A percentile compares a stretch with the other conserved stretches of the same genome.
Evolutionary conservation across 2,797 vertebrate species (phyloP).

Genomic region (Xiphophorus birchmanni): DNA sequence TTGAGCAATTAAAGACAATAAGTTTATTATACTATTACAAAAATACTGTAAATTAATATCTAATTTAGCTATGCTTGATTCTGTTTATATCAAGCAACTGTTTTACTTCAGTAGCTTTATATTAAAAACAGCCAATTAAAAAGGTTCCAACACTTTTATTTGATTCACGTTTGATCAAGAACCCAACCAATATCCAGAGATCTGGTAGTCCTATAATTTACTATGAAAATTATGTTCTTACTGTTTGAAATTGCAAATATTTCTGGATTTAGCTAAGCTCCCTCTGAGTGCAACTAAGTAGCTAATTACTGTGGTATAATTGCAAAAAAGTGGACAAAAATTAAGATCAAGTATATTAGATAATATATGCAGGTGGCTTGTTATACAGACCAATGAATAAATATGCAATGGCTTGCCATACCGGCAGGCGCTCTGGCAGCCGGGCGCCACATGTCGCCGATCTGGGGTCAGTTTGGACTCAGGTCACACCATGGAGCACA

Average conservation of each 20-base stretch:
- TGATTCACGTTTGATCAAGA: background rate
- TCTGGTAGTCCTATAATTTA: background rate
- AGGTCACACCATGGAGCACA: constrained; percentile 64
- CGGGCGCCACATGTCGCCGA: background rate
- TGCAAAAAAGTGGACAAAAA: background rate
- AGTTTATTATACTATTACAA: background rate
- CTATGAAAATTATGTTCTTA: background rate
- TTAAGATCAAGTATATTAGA: no score
- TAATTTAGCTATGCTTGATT: background rate
- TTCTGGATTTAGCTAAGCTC: background rate
- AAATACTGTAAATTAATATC: background rate
- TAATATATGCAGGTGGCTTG: background rate
- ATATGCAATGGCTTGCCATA: background rate
- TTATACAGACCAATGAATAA: background rate
- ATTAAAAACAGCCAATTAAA: background rate
- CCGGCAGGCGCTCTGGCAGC: background rate
- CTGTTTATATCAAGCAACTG: no score
- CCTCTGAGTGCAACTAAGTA: background rate
- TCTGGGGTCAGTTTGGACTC: constrained; percentile 13
- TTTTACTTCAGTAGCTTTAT: background rate
- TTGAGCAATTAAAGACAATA: background rate
- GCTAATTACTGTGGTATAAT: background rate
- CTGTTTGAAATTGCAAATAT: background rate
- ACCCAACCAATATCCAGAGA: background rate
- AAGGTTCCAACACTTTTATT: background rate